Evolutionary conservation across 2,113 vertebrate genomes (phyloP).

Genomic region (Stegostoma tigrinum): DNA sequence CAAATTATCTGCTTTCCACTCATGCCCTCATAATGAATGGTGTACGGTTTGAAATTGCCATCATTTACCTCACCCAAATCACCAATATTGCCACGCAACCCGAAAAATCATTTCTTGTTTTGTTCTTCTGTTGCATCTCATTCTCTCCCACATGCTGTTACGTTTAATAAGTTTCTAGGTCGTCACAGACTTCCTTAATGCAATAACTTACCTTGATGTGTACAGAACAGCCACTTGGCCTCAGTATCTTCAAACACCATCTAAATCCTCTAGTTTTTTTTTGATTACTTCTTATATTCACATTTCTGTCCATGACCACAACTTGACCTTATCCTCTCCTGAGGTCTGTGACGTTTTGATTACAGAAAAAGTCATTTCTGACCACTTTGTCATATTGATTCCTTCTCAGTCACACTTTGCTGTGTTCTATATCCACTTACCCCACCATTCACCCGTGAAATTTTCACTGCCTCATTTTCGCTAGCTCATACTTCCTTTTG

Average conservation of each 20-base stretch:
- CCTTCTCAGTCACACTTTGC: not conserved
- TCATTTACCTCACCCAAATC: not conserved
- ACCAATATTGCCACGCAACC: not conserved
- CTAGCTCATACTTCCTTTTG: not conserved
- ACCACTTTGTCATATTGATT: not conserved
- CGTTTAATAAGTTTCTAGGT: not conserved
- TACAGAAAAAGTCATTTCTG: not conserved
- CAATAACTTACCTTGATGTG: not conserved
- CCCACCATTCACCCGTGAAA: not conserved
- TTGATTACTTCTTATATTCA: not conserved
- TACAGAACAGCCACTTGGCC: not conserved
- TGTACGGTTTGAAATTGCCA: not conserved
- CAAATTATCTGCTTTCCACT: too few species aligned
- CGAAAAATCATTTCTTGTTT: not conserved
- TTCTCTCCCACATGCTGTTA: not conserved
- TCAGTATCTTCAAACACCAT: not conserved
- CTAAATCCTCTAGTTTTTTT: not conserved
- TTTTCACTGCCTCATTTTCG: not conserved
- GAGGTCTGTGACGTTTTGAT: not conserved
- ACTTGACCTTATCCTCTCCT: not conserved
- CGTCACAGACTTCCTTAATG: not conserved
- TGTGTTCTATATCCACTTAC: not conserved
- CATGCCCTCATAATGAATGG: too few species aligned
- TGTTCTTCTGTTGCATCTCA: not conserved
- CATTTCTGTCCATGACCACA: not conserved